Evolutionary conservation across 2,888 invertebrate species (phyloP).

Genomic region (Ommatoiulus sabulosus): DNA sequence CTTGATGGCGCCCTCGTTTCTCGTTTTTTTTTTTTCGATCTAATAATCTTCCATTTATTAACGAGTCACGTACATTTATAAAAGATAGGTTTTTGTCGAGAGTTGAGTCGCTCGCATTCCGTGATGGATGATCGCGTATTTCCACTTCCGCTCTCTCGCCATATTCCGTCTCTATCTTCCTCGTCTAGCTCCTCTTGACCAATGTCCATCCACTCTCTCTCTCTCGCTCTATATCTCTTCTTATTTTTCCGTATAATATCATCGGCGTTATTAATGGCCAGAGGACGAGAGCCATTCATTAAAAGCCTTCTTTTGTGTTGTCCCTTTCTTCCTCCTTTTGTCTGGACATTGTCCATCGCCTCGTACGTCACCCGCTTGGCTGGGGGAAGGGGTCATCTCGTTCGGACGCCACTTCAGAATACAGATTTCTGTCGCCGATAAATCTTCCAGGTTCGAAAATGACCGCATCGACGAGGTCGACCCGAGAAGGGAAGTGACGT

Average conservation of each 20-base stretch:
- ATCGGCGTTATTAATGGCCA: slow-evolving; percentile 4
- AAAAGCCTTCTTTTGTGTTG: background rate
- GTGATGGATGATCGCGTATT: slow-evolving; percentile 24
- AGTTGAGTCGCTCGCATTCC: background rate
- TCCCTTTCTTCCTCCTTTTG: background rate
- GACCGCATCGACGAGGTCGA: too few relatives aligned
- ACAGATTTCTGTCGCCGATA: too few relatives aligned
- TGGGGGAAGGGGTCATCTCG: background rate
- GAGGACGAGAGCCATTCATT: slow-evolving; percentile 37
- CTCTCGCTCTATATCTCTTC: background rate
- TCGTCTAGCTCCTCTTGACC: background rate
- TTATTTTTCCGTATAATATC: background rate
- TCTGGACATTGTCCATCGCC: slow-evolving; percentile 1
- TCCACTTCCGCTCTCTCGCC: slow-evolving; percentile 38
- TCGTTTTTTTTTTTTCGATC: background rate
- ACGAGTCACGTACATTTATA: slow-evolving; percentile 31
- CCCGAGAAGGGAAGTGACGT: too few relatives aligned
- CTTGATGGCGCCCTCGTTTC: background rate
- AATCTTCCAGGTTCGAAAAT: too few relatives aligned
- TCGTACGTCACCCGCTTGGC: too few relatives aligned
- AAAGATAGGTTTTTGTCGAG: background rate
- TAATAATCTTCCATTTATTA: slow-evolving; percentile 12
- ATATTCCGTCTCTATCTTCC: background rate
- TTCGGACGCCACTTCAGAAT: background rate
- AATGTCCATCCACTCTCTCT: too few relatives aligned